These are phyloP conservation scores for Pteria penguin DNA, from an alignment of 2,888 invertebrate genomes.

Conservation along the genomic window DNA sequence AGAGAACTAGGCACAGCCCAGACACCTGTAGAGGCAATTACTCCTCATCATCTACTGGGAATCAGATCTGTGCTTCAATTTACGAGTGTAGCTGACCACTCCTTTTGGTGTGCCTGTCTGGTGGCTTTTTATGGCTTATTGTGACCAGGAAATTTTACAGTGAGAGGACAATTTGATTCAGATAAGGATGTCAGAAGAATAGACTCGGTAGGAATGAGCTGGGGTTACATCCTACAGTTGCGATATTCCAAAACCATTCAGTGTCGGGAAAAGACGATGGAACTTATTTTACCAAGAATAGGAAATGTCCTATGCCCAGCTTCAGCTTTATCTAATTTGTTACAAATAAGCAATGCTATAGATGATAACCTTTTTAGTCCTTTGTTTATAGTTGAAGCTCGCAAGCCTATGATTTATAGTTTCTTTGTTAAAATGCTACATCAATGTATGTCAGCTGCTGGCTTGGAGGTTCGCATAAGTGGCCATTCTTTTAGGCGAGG, in stretches of 20 bases:
- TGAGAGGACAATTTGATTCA: neutral
- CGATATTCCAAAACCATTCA: constrained; percentile 14
- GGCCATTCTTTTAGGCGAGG: constrained; percentile 17
- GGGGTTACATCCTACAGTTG: constrained; percentile 14
- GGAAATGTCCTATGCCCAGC: constrained; percentile 6
- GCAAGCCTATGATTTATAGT: neutral
- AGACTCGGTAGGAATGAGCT: constrained; percentile 4
- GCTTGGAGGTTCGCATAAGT: neutral
- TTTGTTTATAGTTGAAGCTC: neutral
- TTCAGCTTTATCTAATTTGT: constrained; percentile 7
- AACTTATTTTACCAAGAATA: constrained; percentile 10
- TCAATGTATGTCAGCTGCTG: neutral
- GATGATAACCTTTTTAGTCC: neutral
- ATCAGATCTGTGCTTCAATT: neutral
- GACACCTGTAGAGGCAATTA: neutral
- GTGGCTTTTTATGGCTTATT: constrained; percentile 15
- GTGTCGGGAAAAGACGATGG: neutral
- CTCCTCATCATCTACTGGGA: constrained; percentile 10
- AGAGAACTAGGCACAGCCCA: constrained; percentile 23
- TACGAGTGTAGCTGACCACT: neutral
- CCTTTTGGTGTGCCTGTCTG: constrained; percentile 13
- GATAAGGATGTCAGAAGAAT: constrained; percentile 5
- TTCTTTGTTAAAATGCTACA: neutral
- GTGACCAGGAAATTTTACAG: constrained; percentile 10
- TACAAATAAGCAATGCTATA: neutral